phyloP scores from a whole-genome alignment of 1,140 invertebrate genomes.

The Akabosia matsudoensis region DNA sequence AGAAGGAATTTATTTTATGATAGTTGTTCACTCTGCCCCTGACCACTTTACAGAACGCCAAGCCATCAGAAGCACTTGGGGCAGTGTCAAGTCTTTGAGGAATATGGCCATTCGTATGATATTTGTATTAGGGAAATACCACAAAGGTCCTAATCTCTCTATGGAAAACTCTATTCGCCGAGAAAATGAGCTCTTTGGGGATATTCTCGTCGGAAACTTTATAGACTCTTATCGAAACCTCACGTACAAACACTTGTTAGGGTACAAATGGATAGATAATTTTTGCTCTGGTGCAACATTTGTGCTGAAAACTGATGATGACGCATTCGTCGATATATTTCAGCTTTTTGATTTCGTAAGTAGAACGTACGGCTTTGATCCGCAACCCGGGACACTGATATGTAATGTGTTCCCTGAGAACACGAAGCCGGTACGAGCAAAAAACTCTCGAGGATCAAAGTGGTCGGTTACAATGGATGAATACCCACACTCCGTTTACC shows the following conservation, averaged over 20 bases:
- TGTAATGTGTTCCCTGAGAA: slow-evolving; percentile 52
- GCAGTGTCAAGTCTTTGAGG: slow-evolving; percentile 39
- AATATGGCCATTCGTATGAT: slow-evolving; percentile 47
- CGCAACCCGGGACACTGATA: slow-evolving; percentile 47
- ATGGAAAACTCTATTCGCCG: slow-evolving; percentile 39
- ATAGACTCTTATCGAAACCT: slow-evolving; percentile 54
- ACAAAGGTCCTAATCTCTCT: slow-evolving; percentile 23
- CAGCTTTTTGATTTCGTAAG: slow-evolving; percentile 51
- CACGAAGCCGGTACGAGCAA: slow-evolving; percentile 49
- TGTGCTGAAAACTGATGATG: slow-evolving; percentile 58
- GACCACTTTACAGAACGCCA: slow-evolving; percentile 51
- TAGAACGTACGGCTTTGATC: slow-evolving; percentile 46
- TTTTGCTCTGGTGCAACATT: slow-evolving; percentile 52
- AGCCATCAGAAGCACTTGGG: slow-evolving; percentile 50
- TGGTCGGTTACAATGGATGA: slow-evolving; percentile 52
- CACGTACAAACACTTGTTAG: slow-evolving; percentile 56
- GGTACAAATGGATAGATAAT: slow-evolving; percentile 54
- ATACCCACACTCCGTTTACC: slow-evolving; percentile 50
- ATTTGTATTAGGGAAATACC: slow-evolving; percentile 49
- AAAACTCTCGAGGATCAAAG: slow-evolving; percentile 47
- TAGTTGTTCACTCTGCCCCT: slow-evolving; percentile 51
- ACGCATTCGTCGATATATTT: slow-evolving; percentile 57
- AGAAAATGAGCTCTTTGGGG: slow-evolving; percentile 43
- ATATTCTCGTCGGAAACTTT: slow-evolving; percentile 53
- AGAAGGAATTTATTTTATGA: slow-evolving; percentile 44